phyloP scores from a whole-genome alignment of 2,888 invertebrate species.

The Hyposoter dolosus region DNA sequence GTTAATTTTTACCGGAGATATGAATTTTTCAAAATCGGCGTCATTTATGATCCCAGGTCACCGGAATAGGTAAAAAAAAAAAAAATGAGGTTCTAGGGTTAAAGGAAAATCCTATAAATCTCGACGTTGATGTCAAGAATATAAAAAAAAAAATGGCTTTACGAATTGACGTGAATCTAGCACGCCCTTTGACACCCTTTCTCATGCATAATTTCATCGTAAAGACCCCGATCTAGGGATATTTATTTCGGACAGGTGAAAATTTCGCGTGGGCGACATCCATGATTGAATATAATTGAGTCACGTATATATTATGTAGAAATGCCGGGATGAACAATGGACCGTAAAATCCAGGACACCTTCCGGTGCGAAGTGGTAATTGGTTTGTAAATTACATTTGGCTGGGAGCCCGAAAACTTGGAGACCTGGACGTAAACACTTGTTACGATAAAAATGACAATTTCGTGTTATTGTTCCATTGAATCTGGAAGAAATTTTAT shows the following conservation, averaged over 20 bases:
- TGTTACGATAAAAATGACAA: not conserved
- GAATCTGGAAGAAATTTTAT: not conserved
- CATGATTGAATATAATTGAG: not conserved
- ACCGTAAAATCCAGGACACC: not conserved
- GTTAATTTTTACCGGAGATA: no score
- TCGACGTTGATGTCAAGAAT: no score
- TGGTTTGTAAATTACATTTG: not conserved
- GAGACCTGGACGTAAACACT: not conserved
- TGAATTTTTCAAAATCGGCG: no score
- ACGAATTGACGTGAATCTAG: no score
- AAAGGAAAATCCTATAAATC: no score
- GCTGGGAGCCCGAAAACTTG: not conserved
- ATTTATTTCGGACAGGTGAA: not conserved
- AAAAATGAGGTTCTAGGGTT: not conserved
- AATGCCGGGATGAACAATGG: not conserved
- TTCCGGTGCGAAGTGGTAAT: not conserved
- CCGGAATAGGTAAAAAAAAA: no score
- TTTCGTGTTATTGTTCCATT: not conserved
- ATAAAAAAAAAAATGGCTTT: no score
- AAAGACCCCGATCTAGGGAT: no score
- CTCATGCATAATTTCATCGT: no score
- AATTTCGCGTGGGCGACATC: not conserved
- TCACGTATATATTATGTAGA: not conserved
- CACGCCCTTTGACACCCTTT: no score
- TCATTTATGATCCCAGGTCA: no score